These are phyloP conservation scores for Nyleta sp. DNA, from an alignment of 2,888 invertebrate species.

Conservation along the genomic window DNA sequence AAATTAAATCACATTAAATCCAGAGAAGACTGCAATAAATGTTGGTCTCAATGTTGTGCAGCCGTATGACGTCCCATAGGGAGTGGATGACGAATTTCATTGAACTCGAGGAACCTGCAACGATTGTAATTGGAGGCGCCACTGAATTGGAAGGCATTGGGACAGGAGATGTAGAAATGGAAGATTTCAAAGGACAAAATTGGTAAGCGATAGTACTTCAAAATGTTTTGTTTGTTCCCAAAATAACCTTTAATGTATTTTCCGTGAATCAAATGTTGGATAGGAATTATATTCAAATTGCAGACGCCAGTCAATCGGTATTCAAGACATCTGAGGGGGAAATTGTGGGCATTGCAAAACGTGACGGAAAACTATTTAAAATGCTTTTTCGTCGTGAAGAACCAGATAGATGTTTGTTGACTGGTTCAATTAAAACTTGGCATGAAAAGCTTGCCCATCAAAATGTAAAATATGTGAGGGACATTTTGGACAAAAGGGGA, in stretches of 20 bases:
- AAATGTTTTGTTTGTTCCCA: slow-evolving; percentile 36
- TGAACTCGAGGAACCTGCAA: slow-evolving; percentile 53
- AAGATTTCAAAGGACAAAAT: slow-evolving; percentile 63
- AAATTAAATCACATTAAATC: slow-evolving; percentile 38
- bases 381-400: background rate
- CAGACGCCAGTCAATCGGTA: background rate
- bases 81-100: slow-evolving; percentile 67
- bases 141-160: slow-evolving; percentile 58
- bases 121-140: slow-evolving; percentile 18
- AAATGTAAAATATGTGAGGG: slow-evolving; percentile 11
- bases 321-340: background rate
- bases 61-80: slow-evolving; percentile 70
- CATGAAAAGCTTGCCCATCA: slow-evolving; percentile 19
- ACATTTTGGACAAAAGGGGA: background rate
- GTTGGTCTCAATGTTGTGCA: no score
- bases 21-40: slow-evolving; percentile 36
- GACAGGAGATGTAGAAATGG: slow-evolving; percentile 59
- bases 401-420: background rate
- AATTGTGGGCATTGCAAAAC: background rate
- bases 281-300: slow-evolving; percentile 2
- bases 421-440: background rate
- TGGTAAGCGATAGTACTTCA: slow-evolving; percentile 45
- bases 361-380: slow-evolving; percentile 1
- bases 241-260: slow-evolving; percentile 19
- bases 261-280: slow-evolving; percentile 27